phyloP scores from a whole-genome alignment of 2,888 invertebrate species.

The Mactromeris polynyma region DNA sequence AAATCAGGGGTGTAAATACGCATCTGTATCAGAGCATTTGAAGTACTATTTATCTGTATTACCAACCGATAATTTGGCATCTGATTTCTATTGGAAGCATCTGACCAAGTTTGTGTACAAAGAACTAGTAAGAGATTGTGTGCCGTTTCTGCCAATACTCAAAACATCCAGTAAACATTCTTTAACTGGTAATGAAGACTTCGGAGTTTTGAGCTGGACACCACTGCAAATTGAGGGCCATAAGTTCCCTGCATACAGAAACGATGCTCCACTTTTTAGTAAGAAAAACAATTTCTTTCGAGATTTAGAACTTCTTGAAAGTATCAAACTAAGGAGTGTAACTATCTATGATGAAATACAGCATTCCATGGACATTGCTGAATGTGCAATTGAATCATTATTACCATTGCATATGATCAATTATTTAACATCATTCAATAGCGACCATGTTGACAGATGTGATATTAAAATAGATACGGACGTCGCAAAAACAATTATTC shows the following conservation, averaged over 20 bases:
- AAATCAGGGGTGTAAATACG: background rate
- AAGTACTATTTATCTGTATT: background rate
- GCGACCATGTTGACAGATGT: background rate
- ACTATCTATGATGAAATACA: background rate
- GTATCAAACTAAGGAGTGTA: background rate
- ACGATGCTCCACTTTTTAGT: background rate
- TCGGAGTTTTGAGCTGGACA: background rate
- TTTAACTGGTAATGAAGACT: background rate
- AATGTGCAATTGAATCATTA: background rate
- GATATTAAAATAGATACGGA: background rate
- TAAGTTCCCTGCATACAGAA: background rate
- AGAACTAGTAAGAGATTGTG: background rate
- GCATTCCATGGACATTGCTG: background rate
- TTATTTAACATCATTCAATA: background rate
- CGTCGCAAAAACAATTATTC: background rate
- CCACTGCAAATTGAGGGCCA: background rate
- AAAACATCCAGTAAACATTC: background rate
- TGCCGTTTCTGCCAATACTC: conserved; percentile 10
- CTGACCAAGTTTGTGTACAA: background rate
- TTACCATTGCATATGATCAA: background rate
- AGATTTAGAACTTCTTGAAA: background rate
- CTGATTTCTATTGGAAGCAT: conserved; percentile 22
- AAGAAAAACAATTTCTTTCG: background rate
- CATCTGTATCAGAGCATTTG: background rate
- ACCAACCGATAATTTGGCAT: background rate